These are phyloP conservation scores for Exaiptasia diaphana DNA, from an alignment of 64 coral and sea anemone genomes.

Conservation along the genomic window DNA sequence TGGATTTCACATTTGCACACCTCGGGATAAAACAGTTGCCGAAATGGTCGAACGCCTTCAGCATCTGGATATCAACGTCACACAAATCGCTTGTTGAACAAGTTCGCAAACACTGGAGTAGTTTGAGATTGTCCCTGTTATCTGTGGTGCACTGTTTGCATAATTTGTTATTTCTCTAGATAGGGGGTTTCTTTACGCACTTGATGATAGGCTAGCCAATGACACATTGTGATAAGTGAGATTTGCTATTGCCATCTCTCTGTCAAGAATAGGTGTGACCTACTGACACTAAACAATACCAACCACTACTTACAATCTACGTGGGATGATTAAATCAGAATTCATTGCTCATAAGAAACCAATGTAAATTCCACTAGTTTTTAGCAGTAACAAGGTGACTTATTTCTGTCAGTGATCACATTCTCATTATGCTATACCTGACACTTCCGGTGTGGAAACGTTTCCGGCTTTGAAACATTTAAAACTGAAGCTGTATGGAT, in stretches of 20 bases:
- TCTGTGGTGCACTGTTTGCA: background rate
- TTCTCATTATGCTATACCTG: no score
- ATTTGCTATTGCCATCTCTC: background rate
- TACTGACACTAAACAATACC: no score
- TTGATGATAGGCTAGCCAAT: constrained; percentile 1
- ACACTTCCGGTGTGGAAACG: background rate
- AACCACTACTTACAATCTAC: no score
- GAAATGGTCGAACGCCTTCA: background rate
- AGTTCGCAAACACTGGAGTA: no score
- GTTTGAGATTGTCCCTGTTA: no score
- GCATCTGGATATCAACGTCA: background rate
- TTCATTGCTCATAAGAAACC: no score
- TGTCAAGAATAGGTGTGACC: background rate
- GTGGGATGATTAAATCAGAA: no score
- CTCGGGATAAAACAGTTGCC: background rate
- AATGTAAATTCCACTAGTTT: no score
- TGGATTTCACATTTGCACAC: constrained; percentile 7
- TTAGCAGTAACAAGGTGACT: no score
- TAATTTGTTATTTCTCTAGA: constrained; percentile 15
- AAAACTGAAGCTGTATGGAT: background rate
- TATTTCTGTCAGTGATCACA: no score
- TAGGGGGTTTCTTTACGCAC: constrained; percentile 5
- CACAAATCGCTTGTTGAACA: no score
- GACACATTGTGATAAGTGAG: constrained; percentile 10
- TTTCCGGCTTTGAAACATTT: background rate